phyloP scores from a whole-genome alignment of 2,888 invertebrate genomes.

The Pristionchus fissidentatus region DNA sequence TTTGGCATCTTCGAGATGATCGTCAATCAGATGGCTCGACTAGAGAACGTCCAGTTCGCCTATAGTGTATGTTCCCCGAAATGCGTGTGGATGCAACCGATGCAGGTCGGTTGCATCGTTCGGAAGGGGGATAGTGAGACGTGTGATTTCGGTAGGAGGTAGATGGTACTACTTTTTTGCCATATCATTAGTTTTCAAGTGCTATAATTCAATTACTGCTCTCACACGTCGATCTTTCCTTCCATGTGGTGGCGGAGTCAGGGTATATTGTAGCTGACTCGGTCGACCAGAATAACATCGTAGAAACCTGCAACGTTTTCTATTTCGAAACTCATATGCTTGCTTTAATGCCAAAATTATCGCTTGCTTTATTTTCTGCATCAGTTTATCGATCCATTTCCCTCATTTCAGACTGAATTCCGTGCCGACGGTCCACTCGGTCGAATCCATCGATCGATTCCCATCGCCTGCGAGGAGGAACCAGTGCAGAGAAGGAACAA shows the following conservation, averaged over 20 bases:
- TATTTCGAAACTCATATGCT: too few species aligned
- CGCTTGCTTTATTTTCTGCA: too few species aligned
- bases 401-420: slow-evolving; percentile 13
- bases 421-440: slow-evolving; percentile 34
- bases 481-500: neutral
- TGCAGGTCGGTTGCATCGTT: too few species aligned
- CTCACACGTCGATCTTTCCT: neutral
- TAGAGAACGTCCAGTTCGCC: slow-evolving; percentile 60
- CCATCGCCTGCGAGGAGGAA: slow-evolving; percentile 29
- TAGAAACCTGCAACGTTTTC: too few species aligned
- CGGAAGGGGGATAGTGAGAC: neutral
- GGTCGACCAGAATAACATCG: neutral
- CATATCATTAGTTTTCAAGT: too few species aligned
- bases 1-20: slow-evolving; percentile 57
- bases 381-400: neutral
- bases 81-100: too few species aligned
- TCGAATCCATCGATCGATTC: slow-evolving; percentile 4
- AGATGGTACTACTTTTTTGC: too few species aligned
- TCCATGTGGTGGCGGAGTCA: neutral
- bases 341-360: too few species aligned
- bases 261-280: neutral
- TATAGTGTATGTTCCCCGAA: slow-evolving; percentile 57
- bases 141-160: neutral
- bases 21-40: slow-evolving; percentile 52
- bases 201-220: too few species aligned